These are phyloP conservation scores for Liposcelis brunnea DNA, from an alignment of 2,888 invertebrate genomes.

Conservation along the genomic window DNA sequence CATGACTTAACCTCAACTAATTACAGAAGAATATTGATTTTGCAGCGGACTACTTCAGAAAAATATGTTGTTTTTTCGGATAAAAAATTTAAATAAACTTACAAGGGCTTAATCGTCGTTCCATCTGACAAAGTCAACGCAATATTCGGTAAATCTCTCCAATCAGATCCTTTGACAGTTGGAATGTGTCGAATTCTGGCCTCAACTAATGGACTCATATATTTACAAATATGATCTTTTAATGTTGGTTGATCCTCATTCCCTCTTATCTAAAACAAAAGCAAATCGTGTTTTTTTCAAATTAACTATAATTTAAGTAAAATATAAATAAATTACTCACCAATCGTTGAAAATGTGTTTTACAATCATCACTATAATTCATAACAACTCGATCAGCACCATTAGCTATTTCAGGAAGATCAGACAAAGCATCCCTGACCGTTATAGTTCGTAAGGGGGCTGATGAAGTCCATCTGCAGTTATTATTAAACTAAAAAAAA, in stretches of 20 bases:
- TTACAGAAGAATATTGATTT: too few species aligned
- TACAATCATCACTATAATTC: slow-evolving; percentile 49
- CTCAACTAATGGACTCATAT: slow-evolving; percentile 62
- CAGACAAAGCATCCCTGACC: slow-evolving; percentile 67
- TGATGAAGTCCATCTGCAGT: slow-evolving; percentile 43
- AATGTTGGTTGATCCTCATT: slow-evolving; percentile 36
- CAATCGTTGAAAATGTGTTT: slow-evolving; percentile 55
- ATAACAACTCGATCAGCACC: slow-evolving; percentile 52
- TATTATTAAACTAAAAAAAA: slow-evolving; percentile 26
- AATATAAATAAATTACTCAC: slow-evolving; percentile 19
- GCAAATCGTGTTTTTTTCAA: background rate
- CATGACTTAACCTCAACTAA: too few species aligned
- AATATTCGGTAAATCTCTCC: slow-evolving; percentile 73
- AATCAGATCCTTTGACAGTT: slow-evolving; percentile 56
- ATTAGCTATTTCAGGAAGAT: slow-evolving; percentile 56
- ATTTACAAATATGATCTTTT: slow-evolving; percentile 66
- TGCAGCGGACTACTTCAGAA: too few species aligned
- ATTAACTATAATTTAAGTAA: slow-evolving; percentile 2
- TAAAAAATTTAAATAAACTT: too few species aligned
- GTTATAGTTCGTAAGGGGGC: slow-evolving; percentile 64
- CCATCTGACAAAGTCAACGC: slow-evolving; percentile 52
- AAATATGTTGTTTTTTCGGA: too few species aligned
- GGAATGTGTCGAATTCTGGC: slow-evolving; percentile 63
- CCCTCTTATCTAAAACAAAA: slow-evolving; percentile 35
- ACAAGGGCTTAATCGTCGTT: slow-evolving; percentile 41